phyloP scores from a whole-genome alignment of 2,797 vertebrate species.

The Vespertilio murinus region DNA sequence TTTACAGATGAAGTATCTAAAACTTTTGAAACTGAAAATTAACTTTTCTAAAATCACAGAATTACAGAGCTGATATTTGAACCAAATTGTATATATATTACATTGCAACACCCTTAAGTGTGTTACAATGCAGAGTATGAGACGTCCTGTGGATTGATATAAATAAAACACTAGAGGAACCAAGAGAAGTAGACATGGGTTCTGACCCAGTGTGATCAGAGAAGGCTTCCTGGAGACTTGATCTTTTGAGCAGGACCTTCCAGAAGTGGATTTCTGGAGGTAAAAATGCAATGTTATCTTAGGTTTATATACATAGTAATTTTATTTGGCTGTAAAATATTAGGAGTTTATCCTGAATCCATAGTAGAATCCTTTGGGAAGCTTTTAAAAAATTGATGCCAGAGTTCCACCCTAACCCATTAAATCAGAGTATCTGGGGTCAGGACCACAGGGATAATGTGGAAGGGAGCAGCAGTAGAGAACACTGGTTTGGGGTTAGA shows the following conservation, averaged over 20 bases:
- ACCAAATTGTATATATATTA: too few relatives aligned
- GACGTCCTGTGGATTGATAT: neutral
- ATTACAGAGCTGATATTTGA: neutral
- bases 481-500: neutral
- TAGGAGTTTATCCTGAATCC: neutral
- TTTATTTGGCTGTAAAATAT: constrained; percentile 19
- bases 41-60: neutral
- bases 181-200: neutral
- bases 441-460: neutral
- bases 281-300: neutral
- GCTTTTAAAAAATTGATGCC: neutral
- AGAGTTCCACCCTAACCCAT: neutral
- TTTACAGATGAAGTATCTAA: neutral
- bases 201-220: neutral
- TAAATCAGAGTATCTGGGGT: neutral
- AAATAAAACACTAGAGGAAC: neutral
- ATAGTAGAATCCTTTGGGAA: neutral
- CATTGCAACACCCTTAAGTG: neutral
- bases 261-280: neutral
- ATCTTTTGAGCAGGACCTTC: neutral
- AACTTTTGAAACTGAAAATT: neutral
- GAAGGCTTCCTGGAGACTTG: neutral
- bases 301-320: neutral
- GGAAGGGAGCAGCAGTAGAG: neutral
- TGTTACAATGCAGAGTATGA: neutral